A percentile compares a stretch with the other conserved stretches of the same genome.
Evolutionary conservation across 1,140 invertebrate genomes (phyloP).

Genomic region (Heliconius nattereri): DNA sequence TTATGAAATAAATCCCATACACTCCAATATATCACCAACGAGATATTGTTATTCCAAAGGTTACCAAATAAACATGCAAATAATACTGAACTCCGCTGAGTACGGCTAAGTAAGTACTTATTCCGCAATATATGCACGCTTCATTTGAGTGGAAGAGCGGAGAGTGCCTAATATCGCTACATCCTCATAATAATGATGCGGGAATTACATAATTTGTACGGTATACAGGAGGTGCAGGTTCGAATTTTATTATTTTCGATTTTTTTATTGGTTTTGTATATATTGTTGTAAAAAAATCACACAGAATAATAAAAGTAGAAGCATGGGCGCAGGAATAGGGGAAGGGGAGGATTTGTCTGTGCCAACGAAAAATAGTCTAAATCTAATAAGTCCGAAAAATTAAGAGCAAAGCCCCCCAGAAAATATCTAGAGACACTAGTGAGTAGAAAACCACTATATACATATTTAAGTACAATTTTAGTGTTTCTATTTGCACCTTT

Average conservation of each 20-base stretch:
- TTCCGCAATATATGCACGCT: slow-evolving; percentile 10
- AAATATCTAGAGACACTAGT: too few species aligned
- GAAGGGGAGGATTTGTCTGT: too few species aligned
- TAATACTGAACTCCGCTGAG: slow-evolving; percentile 7
- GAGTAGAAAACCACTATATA: too few species aligned
- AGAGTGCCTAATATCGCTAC: slow-evolving; percentile 7
- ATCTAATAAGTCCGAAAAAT: too few species aligned
- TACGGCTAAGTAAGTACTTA: neutral
- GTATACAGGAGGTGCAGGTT: neutral
- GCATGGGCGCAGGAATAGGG: too few species aligned
- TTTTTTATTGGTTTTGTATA: too few species aligned
- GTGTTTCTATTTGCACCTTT: neutral
- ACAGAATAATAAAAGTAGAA: too few species aligned
- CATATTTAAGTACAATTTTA: neutral
- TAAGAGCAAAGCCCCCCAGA: too few species aligned
- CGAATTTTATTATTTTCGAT: too few species aligned
- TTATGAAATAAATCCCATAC: too few species aligned
- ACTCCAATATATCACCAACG: neutral
- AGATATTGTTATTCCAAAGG: neutral
- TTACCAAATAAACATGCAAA: slow-evolving; percentile 8
- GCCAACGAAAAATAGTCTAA: too few species aligned
- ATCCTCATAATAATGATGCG: neutral
- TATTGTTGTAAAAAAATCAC: too few species aligned
- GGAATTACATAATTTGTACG: neutral
- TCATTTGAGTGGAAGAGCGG: slow-evolving; percentile 1